These are phyloP conservation scores for Selene dorsalis DNA, from an alignment of 2,797 vertebrate species.

Conservation along the genomic window DNA sequence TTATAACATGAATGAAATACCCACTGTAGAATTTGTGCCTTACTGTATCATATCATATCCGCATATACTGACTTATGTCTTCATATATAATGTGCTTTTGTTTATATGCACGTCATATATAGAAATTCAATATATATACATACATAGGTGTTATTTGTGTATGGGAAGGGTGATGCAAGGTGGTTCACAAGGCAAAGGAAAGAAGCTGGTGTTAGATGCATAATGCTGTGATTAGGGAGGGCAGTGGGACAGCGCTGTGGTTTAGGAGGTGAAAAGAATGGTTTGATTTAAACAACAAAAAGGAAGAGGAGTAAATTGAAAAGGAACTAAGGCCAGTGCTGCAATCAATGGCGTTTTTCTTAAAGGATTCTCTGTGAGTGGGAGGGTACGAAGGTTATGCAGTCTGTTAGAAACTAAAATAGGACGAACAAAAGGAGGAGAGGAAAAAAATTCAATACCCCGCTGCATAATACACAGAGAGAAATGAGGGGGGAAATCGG, in stretches of 20 bases:
- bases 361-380: slow-evolving; percentile 48
- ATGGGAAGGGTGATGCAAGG: not conserved
- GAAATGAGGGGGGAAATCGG: slow-evolving; percentile 61
- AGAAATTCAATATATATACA: too few species aligned
- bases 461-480: slow-evolving; percentile 64
- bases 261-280: slow-evolving; percentile 36
- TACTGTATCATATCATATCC: too few species aligned
- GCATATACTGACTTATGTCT: too few species aligned
- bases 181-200: too few species aligned
- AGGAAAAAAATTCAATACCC: slow-evolving; percentile 47
- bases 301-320: slow-evolving; percentile 62
- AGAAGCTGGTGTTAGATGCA: not conserved
- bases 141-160: too few species aligned
- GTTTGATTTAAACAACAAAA: slow-evolving; percentile 39
- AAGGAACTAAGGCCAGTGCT: slow-evolving; percentile 44
- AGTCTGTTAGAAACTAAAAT: slow-evolving; percentile 54
- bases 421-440: not conserved
- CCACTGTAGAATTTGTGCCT: too few species aligned
- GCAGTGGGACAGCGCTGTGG: slow-evolving; percentile 3
- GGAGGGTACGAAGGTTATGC: slow-evolving; percentile 42
- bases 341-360: slow-evolving; percentile 70
- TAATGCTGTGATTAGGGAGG: slow-evolving; percentile 18
- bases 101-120: too few species aligned
- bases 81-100: too few species aligned
- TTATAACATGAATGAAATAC: too few species aligned